Conservation (phyloP, 2,888 invertebrate genomes). For the Bellardia bayeri region DNA sequence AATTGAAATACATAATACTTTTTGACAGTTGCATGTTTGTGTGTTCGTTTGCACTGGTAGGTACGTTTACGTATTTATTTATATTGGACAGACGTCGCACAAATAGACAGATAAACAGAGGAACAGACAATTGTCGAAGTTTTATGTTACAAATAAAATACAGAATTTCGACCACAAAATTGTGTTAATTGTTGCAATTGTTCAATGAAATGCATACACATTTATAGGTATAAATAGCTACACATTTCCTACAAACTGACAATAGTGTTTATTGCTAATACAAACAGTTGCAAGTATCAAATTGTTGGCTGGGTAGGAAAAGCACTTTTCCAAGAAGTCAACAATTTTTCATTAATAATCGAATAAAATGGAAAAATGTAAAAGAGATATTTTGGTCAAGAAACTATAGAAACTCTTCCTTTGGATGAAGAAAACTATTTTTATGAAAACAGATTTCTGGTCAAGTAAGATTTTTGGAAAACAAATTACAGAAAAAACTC, state of each 20-base stretch:
- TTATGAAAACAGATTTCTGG: no score
- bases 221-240: background rate
- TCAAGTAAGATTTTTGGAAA: no score
- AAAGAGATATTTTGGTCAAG: no score
- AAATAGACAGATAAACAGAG: background rate
- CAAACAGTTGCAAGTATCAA: constrained; percentile 3
- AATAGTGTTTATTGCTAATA: background rate
- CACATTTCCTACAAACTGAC: background rate
- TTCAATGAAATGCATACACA: constrained; percentile 29
- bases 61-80: background rate
- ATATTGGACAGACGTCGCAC: background rate
- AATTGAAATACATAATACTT: constrained; percentile 12
- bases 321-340: background rate
- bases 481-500: no score
- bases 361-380: no score
- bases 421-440: no score
- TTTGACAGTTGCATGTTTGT: constrained; percentile 16
- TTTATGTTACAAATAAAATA: constrained; percentile 33
- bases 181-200: constrained; percentile 63
- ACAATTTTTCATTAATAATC: background rate
- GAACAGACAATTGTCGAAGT: constrained; percentile 4
- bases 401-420: no score
- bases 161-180: constrained; percentile 32
- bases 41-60: background rate
- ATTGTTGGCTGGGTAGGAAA: background rate